Percentiles rank a stretch among this genome's conserved stretches.
These are phyloP conservation scores for Larimichthys polyactis DNA, from an alignment of 2,113 vertebrate genomes.

Conservation along the genomic window DNA sequence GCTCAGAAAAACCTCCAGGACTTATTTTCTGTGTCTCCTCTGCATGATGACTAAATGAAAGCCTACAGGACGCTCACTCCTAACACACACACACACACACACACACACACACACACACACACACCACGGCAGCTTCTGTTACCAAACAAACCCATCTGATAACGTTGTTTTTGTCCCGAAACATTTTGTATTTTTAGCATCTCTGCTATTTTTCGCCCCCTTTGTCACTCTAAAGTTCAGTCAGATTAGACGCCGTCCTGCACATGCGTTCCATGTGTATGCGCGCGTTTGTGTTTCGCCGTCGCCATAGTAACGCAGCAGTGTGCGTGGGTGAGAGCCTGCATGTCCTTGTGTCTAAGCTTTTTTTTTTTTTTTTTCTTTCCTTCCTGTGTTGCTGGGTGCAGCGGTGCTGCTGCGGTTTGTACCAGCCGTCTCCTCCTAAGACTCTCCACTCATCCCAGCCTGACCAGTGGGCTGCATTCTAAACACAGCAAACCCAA, in stretches of 20 bases:
- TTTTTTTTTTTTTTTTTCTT: slow-evolving; percentile 50
- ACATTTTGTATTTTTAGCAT: slow-evolving; percentile 63
- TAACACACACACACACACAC: neutral
- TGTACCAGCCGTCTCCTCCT: slow-evolving; percentile 12
- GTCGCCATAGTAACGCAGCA: slow-evolving; percentile 72
- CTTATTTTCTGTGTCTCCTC: slow-evolving; percentile 21
- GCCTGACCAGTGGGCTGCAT: slow-evolving; percentile 9
- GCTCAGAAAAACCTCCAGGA: slow-evolving; percentile 29
- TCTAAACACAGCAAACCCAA: neutral
- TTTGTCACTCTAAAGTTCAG: slow-evolving; percentile 64
- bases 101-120: neutral
- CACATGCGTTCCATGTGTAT: slow-evolving; percentile 31
- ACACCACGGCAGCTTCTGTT: slow-evolving; percentile 17
- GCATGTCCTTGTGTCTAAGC: slow-evolving; percentile 54
- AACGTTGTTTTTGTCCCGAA: slow-evolving; percentile 54
- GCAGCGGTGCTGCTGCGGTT: slow-evolving; percentile 42
- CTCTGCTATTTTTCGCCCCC: slow-evolving; percentile 40
- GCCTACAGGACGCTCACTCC: neutral
- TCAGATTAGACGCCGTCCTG: slow-evolving; percentile 56
- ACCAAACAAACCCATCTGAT: slow-evolving; percentile 63
- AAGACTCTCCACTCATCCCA: slow-evolving; percentile 31
- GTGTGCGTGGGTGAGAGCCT: slow-evolving; percentile 61
- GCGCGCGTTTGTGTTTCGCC: slow-evolving; percentile 59
- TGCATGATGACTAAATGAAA: slow-evolving; percentile 33
- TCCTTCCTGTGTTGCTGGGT: slow-evolving; percentile 65